These are phyloP conservation scores for Eumerus sabulonum DNA, from an alignment of 2,888 invertebrate genomes.

Conservation along the genomic window DNA sequence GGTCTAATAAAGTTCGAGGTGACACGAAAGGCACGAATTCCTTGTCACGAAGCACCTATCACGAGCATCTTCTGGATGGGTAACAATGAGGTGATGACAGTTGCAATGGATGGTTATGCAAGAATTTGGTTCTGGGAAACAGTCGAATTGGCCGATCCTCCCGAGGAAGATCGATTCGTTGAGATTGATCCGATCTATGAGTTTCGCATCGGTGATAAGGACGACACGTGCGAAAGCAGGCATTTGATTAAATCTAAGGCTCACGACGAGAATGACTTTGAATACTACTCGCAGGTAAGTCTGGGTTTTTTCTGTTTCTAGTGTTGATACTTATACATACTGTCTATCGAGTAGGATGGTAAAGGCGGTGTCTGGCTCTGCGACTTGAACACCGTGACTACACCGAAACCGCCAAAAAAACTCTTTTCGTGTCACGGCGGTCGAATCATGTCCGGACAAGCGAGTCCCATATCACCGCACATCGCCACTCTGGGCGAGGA, in stretches of 20 bases:
- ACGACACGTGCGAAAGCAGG: slow-evolving; percentile 73
- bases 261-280: slow-evolving; percentile 78
- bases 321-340: slow-evolving; percentile 45
- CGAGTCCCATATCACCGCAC: slow-evolving; percentile 85
- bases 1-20: slow-evolving; percentile 93
- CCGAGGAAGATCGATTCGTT: slow-evolving; percentile 88
- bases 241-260: slow-evolving; percentile 74
- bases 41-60: slow-evolving; percentile 88
- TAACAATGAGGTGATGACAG: slow-evolving; percentile 77
- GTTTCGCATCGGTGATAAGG: slow-evolving; percentile 81
- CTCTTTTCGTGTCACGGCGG: slow-evolving; percentile 88
- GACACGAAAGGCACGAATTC: slow-evolving; percentile 84
- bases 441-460: slow-evolving; percentile 83
- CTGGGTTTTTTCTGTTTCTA: neutral
- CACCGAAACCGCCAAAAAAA: slow-evolving; percentile 78
- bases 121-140: slow-evolving; percentile 94
- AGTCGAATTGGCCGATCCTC: slow-evolving; percentile 91
- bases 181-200: slow-evolving; percentile 94
- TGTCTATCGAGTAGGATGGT: slow-evolving; percentile 83
- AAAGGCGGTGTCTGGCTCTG: slow-evolving; percentile 90
- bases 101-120: slow-evolving; percentile 87
- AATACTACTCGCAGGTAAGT: slow-evolving; percentile 88
- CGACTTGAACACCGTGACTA: slow-evolving; percentile 82
- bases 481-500: slow-evolving; percentile 87
- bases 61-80: slow-evolving; percentile 76